phyloP scores from a whole-genome alignment of 2,888 invertebrate species.

The Silvanus unidentatus region DNA sequence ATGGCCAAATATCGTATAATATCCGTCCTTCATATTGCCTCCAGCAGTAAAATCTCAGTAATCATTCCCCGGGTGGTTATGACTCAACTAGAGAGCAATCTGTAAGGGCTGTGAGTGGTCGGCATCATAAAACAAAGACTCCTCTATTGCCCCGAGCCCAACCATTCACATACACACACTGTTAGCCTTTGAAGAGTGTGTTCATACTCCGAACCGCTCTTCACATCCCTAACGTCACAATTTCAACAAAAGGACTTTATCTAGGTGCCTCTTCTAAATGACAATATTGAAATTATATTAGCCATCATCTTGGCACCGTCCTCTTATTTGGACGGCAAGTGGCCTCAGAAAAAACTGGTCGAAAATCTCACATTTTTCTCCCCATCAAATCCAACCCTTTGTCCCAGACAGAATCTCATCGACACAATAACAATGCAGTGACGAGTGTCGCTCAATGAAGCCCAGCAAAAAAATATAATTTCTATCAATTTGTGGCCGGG shows the following conservation, averaged over 20 bases:
- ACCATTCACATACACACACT: constrained; percentile 4
- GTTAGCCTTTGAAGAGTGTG: constrained; percentile 9
- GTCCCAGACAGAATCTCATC: no score
- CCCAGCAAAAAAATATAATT: constrained; percentile 20
- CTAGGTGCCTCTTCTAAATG: constrained; percentile 21
- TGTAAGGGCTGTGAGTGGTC: constrained; percentile 34
- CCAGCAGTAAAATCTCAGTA: constrained; percentile 35
- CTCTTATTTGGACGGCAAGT: no score
- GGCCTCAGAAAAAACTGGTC: no score
- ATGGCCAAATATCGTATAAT: no score
- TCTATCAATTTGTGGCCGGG: constrained; percentile 23
- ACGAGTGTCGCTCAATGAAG: no score
- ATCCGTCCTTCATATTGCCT: constrained; percentile 9
- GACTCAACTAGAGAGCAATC: constrained; percentile 32
- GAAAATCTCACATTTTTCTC: no score
- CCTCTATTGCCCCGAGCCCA: constrained; percentile 25
- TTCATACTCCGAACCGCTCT: constrained; percentile 25
- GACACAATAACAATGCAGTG: no score
- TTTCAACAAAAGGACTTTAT: no score
- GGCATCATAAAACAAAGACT: constrained; percentile 37
- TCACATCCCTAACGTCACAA: no score
- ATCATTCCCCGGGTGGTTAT: constrained; percentile 37
- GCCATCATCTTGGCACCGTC: no score
- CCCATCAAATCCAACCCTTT: no score
- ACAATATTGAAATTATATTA: constrained; percentile 2